Base-by-base conservation (phyloP, 1,140 invertebrate species). In the Lordiphosa stackelbergi region DNA sequence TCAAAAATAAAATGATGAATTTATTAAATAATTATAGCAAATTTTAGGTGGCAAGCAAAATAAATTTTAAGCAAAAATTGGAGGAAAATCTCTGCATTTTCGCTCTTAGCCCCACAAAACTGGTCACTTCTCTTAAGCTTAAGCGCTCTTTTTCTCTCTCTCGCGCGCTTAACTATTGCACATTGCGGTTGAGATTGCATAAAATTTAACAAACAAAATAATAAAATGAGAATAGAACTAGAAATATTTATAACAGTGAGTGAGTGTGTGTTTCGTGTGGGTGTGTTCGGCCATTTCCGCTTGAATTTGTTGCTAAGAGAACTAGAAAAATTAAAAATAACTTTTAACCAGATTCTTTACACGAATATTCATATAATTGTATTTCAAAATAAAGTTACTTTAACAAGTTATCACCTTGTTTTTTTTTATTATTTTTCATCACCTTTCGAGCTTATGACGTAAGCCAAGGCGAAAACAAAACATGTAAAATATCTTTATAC, bases 371-470 rank as follows among this genome's bases (percentile, higher is more conserved):
- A 31, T 31, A 8, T 31, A 7, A 31, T 31, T 8, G 28, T 31
- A 31, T 31, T 31, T 7, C 28, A 6, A 31, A 52, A 11, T 52
- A 66, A 59, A 58, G 53, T 38, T 63, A 53, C 41, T 37, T 64
- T 48, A 12, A 12, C 36, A 42, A 36, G 19, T 38, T 16, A 40
- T 46, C 52, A 38, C 49, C 36, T 46, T 28, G 49, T 38, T 28
- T 13, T 19, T 19, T 55, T 66, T n/a, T n/a, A n/a, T 37, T 47
- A 48, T 46, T 57, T 58, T 36, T 43, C 52, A 40, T 53, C 48
- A 43, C 53, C 66, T 54, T 77, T 52, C 12, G 34, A 55, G 54
- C 55, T 34, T 41, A 77, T 77, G 73, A 78, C 73, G 73, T 78
- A 73, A 78, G 59, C 51, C 8, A 10, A 12, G 31, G 43, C 24